Percentiles rank a stretch among this genome's conserved stretches.
Evolutionary conservation across 2,888 invertebrate species (phyloP).

Genomic region (Thera obeliscata): DNA sequence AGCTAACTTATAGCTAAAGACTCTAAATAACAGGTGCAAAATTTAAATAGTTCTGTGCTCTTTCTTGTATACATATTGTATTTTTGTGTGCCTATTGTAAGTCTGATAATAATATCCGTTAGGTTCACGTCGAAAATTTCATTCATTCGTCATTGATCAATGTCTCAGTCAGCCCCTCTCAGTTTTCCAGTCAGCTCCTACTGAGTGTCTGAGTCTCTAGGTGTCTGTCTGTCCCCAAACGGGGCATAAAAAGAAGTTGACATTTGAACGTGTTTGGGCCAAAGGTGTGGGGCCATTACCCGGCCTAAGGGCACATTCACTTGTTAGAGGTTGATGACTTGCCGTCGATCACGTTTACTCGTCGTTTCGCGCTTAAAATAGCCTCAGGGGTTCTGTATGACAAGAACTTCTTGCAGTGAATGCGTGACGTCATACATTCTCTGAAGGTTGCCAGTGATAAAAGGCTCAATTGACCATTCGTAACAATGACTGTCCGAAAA

Average conservation of each 20-base stretch:
- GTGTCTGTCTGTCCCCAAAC: conserved; percentile 39
- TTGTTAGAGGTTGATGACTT: neutral
- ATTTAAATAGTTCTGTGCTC: too few species aligned
- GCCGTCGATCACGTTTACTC: neutral
- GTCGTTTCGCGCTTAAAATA: neutral
- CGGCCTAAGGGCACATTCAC: conserved; percentile 34
- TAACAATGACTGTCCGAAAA: too few species aligned
- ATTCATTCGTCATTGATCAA: conserved; percentile 28
- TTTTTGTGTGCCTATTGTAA: too few species aligned
- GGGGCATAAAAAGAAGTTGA: conserved; percentile 64
- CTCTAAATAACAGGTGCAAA: too few species aligned
- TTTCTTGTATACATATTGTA: too few species aligned
- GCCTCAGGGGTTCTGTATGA: neutral
- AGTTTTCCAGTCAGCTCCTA: conserved; percentile 3
- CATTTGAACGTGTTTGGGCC: conserved; percentile 66
- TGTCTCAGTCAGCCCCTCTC: conserved; percentile 3
- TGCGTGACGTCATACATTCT: neutral
- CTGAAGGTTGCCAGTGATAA: neutral
- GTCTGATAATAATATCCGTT: too few species aligned
- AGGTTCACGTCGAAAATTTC: conserved; percentile 21
- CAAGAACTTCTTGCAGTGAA: neutral
- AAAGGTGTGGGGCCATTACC: conserved; percentile 69
- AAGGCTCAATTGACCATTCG: too few species aligned
- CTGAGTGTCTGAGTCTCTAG: conserved; percentile 1
- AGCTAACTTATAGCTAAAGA: too few species aligned